These are phyloP conservation scores for Tapirus terrestris DNA, from an alignment of 2,113 vertebrate species.

Conservation along the genomic window DNA sequence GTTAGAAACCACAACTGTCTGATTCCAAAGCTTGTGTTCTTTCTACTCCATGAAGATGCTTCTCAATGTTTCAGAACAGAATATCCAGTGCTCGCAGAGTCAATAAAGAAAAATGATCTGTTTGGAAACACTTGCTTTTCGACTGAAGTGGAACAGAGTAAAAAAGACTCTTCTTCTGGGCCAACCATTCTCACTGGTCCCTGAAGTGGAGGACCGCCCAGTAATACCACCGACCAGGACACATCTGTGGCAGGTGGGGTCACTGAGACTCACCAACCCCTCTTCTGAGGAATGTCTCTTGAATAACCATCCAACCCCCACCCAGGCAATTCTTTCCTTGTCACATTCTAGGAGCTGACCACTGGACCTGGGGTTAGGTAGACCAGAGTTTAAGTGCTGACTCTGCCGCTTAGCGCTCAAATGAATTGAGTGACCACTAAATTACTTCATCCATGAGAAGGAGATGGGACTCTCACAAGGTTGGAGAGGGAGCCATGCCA, in stretches of 20 bases:
- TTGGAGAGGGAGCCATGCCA: neutral
- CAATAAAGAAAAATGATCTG: neutral
- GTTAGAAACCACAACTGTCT: neutral
- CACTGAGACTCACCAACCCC: accelerated
- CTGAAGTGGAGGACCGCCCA: neutral
- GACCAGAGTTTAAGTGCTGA: neutral
- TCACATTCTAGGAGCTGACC: neutral
- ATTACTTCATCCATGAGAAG: neutral
- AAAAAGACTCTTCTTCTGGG: neutral
- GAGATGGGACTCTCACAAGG: neutral
- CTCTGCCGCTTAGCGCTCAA: neutral
- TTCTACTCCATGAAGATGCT: neutral
- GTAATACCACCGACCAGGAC: neutral
- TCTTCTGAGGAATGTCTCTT: neutral
- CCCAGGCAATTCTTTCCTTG: accelerated
- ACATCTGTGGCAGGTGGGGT: too few species aligned
- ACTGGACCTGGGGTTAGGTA: neutral
- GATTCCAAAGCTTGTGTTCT: neutral
- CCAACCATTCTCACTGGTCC: neutral
- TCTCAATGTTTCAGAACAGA: neutral
- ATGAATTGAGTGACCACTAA: neutral
- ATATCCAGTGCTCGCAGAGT: neutral
- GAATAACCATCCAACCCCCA: neutral
- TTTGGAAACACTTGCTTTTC: neutral
- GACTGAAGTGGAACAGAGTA: neutral